Percentiles rank a stretch among this genome's conserved stretches.
These are phyloP conservation scores for Phania funesta DNA, from an alignment of 2,888 invertebrate species.

Conservation along the genomic window DNA sequence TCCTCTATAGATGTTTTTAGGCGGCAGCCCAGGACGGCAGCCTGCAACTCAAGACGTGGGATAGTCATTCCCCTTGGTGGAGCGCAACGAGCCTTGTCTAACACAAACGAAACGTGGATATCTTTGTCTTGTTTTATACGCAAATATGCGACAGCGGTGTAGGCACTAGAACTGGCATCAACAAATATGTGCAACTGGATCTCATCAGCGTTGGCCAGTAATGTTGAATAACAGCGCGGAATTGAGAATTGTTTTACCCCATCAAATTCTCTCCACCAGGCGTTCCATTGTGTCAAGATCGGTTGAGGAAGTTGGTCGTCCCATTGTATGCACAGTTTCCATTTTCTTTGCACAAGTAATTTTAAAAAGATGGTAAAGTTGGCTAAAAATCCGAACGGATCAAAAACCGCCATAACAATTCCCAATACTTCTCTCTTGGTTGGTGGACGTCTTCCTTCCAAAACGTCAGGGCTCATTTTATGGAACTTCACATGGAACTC, in stretches of 20 bases:
- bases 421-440: slow-evolving; percentile 69
- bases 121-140: slow-evolving; percentile 38
- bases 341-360: slow-evolving; percentile 46
- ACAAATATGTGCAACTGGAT: slow-evolving; percentile 61
- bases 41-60: slow-evolving; percentile 57
- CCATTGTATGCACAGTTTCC: slow-evolving; percentile 54
- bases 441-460: slow-evolving; percentile 54
- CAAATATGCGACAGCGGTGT: slow-evolving; percentile 55
- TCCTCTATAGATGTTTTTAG: slow-evolving; percentile 21
- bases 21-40: slow-evolving; percentile 45
- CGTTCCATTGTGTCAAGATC: slow-evolving; percentile 25
- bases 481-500: slow-evolving; percentile 36
- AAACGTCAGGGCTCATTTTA: slow-evolving; percentile 54
- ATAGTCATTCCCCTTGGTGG: slow-evolving; percentile 50
- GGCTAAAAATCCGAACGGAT: slow-evolving; percentile 70
- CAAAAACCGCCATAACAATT: slow-evolving; percentile 71
- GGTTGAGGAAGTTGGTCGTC: slow-evolving; percentile 55
- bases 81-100: slow-evolving; percentile 54
- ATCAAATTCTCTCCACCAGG: slow-evolving; percentile 51
- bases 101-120: slow-evolving; percentile 59
- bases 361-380: slow-evolving; percentile 66
- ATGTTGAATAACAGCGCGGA: slow-evolving; percentile 49
- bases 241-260: slow-evolving; percentile 30
- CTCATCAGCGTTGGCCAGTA: slow-evolving; percentile 26
- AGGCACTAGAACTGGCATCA: slow-evolving; percentile 62